Base-by-base conservation (phyloP, 2,888 invertebrate genomes). In the Prosapia bicincta region DNA sequence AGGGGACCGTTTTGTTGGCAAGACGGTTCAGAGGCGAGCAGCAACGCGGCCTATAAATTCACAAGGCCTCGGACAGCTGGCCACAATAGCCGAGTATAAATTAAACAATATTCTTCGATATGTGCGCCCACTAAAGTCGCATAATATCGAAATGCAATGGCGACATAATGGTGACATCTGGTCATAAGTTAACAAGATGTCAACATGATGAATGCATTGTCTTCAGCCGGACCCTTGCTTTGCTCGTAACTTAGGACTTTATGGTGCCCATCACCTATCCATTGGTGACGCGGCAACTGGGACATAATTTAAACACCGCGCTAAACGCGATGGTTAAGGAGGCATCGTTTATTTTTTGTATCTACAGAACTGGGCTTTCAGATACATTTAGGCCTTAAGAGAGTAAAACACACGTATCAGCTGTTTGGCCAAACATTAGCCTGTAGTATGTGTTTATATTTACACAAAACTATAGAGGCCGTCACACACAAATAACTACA, bases 141-240 rank as follows among this genome's bases (percentile, higher is more conserved):
- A 54, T 54, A 54, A 54, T 54, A 54, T 54, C 54, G 54, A 54
- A 54, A 54, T 54, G 54, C 54, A 54, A 54, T 54, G 54, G 54
- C 54, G 54, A 54, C 54, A 54, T 54, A 54, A 54, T 54, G 54
- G n/a, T 54, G 54, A 54, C 54, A 20, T 54, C 54, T 54, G 54
- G 54, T 54, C 54, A 13, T 54, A 54, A 54, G 54, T 54, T 54
- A 54, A 54, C 54, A 54, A 54, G 54, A 54, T 54, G 54, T 20
- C 54, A 9, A 3, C 20, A 9, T 54, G 54, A 54, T 54, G 54
- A 54, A 54, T 54, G 54, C 20, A 54, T 54, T 54, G 54, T 54
- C 54, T 54, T 54, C 54, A 54, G 54, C 54, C 54, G 54, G 54
- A 20, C 20, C 54, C 54, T 54, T n/a, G 54, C 54, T 54, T 3